Evolutionary conservation across 2,888 invertebrate species (phyloP).

Genomic region (Caenorhabditis drosophilae): DNA sequence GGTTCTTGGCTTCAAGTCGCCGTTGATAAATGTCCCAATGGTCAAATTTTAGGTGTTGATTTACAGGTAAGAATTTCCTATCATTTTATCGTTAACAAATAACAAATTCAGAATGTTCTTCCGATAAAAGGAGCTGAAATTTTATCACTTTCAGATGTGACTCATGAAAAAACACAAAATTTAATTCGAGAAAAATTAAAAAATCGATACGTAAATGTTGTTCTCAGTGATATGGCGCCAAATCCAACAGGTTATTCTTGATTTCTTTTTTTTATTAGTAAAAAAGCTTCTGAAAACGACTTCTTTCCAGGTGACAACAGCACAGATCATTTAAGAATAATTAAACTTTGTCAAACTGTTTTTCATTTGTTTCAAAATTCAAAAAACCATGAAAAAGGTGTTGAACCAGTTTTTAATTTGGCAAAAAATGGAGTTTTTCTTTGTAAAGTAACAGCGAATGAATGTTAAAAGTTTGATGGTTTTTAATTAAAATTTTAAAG

Average conservation of each 20-base stretch:
- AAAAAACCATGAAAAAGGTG: constrained; percentile 5
- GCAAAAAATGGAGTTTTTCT: constrained; percentile 53
- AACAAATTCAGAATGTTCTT: constrained; percentile 49
- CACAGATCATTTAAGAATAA: constrained; percentile 60
- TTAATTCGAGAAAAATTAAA: constrained; percentile 44
- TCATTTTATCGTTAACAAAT: background rate
- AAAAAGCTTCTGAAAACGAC: too few relatives aligned
- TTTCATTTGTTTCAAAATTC: constrained; percentile 40
- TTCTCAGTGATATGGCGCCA: constrained; percentile 69
- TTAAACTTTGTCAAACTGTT: constrained; percentile 54
- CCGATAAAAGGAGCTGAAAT: constrained; percentile 64
- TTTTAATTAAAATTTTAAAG: too few relatives aligned
- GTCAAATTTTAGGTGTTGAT: constrained; percentile 62
- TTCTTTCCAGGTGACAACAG: constrained; percentile 47
- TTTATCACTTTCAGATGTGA: constrained; percentile 57
- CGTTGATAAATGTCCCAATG: constrained; percentile 42
- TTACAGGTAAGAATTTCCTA: constrained; percentile 48
- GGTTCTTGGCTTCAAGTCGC: constrained; percentile 68
- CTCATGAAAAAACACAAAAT: constrained; percentile 39
- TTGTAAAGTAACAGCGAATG: constrained; percentile 48
- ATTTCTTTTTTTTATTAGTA: too few relatives aligned
- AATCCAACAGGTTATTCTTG: constrained; percentile 67
- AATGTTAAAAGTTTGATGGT: too few relatives aligned
- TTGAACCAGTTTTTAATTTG: constrained; percentile 41
- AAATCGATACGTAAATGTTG: constrained; percentile 54